Evolutionary conservation across 2,888 invertebrate genomes (phyloP), one percentile per base, ranked within the genome.

Genomic region (Nymphalis urticae): DNA sequence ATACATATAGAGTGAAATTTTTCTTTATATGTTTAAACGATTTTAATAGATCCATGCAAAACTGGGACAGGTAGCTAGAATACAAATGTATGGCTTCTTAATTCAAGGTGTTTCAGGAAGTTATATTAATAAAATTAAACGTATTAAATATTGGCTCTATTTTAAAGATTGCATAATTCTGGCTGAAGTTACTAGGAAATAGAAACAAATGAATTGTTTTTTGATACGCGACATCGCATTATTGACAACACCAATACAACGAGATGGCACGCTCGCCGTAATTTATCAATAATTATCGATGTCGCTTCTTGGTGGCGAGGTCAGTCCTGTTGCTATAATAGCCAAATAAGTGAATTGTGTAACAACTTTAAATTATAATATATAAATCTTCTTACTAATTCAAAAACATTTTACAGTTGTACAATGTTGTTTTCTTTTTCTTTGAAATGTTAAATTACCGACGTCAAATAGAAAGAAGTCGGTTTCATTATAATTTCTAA

Each of bases 241-340:
- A 56, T 67, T 62, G 66, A 67, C 66, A 62, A 56, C 36, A 56
- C 48, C 24, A 19, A 67, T 50, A 27, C 53, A 54, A 66, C 54
- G 61, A 17, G 54, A 66, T 66, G 54, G 61, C 62, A 66, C 66
- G 62, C 53, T 54, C 47, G 19, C 4, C 16, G 53, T 62, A 48
- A 66, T 66, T 54, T 66, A 62, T 62, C 48, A 66, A 54, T 67
- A 67, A 62, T 48, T 50, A 62, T 67, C 36, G 48, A 56, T 67
- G 53, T 50, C 6, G 6, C 6, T 32, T 32, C 27, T 6, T 6
- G 0, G 27, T 6, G 27, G 6, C 27, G 56, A 19, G 17, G 62
- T 56, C 54, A 56, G 62, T 62, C 59, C 21, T 48, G 48, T 61
- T 48, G 53, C 24, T 50, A 16, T 50, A 8, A 19, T 9, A 50